Conservation (phyloP, 2,888 invertebrate genomes). For the Amphimallon solstitiale region DNA sequence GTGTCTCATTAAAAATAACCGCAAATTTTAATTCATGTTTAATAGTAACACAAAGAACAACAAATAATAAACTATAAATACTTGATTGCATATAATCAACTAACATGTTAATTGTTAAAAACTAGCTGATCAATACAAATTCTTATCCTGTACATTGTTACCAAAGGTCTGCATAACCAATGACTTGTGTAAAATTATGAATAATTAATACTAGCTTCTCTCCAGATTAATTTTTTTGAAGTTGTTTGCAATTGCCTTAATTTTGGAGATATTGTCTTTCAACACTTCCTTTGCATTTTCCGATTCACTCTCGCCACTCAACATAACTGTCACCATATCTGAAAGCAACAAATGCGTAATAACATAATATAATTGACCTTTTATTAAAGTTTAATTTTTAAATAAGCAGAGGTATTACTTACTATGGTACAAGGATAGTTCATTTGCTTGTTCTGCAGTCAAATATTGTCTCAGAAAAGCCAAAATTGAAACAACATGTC, state of each 20-base stretch:
- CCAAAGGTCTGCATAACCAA: conserved; percentile 1
- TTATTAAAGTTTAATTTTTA: too few relatives aligned
- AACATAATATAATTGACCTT: too few relatives aligned
- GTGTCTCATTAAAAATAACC: too few relatives aligned
- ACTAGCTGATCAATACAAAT: too few relatives aligned
- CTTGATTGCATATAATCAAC: too few relatives aligned
- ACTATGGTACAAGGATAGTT: conserved; percentile 84
- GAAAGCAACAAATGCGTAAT: conserved; percentile 51
- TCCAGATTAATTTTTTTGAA: conserved; percentile 62
- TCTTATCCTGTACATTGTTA: conserved; percentile 2
- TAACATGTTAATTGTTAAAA: too few relatives aligned
- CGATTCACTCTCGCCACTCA: conserved; percentile 68
- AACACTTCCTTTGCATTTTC: conserved; percentile 65
- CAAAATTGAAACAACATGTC: conserved; percentile 87
- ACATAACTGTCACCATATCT: conserved; percentile 74
- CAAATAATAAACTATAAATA: too few relatives aligned
- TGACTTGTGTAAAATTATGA: background rate
- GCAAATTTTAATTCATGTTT: too few relatives aligned
- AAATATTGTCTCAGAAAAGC: conserved; percentile 77
- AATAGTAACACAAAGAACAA: too few relatives aligned
- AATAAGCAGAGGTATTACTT: too few relatives aligned
- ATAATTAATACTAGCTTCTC: conserved; percentile 35
- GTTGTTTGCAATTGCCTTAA: conserved; percentile 67
- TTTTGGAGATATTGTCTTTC: conserved; percentile 62
- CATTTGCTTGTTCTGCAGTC: conserved; percentile 71